Evolutionary conservation across 2,888 invertebrate genomes (phyloP).

Genomic region (Gisinianus flammeolus): DNA sequence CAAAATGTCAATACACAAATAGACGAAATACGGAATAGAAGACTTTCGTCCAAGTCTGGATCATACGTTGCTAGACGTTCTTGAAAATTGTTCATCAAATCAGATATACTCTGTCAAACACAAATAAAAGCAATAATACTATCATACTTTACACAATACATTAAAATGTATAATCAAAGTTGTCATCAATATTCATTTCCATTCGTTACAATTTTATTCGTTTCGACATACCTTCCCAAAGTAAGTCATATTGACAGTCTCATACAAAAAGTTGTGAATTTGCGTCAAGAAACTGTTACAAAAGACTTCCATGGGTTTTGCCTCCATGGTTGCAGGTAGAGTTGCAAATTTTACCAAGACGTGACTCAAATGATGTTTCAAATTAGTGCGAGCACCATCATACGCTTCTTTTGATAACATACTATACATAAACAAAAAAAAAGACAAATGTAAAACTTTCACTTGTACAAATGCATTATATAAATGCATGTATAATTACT

Average conservation of each 20-base stretch:
- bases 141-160: neutral
- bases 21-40: conserved; percentile 50
- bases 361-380: conserved; percentile 48
- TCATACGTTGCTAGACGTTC: conserved; percentile 48
- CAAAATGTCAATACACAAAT: conserved; percentile 53
- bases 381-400: conserved; percentile 52
- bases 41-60: conserved; percentile 51
- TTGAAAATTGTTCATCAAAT: conserved; percentile 51
- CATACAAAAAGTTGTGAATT: conserved; percentile 52
- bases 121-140: conserved; percentile 20
- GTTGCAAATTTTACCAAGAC: conserved; percentile 52
- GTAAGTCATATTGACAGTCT: conserved; percentile 46
- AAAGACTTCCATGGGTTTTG: conserved; percentile 51
- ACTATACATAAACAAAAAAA: too few species aligned
- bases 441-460: too few species aligned
- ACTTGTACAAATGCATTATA: conserved; percentile 1
- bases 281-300: conserved; percentile 46
- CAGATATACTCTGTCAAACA: conserved; percentile 41
- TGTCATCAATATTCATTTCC: too few species aligned
- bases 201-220: neutral
- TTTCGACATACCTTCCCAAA: conserved; percentile 52
- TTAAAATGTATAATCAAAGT: neutral
- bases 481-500: neutral
- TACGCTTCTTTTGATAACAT: conserved; percentile 47
- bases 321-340: conserved; percentile 49